phyloP scores from a whole-genome alignment of 2,888 invertebrate species.

The Thymelicus acteon region DNA sequence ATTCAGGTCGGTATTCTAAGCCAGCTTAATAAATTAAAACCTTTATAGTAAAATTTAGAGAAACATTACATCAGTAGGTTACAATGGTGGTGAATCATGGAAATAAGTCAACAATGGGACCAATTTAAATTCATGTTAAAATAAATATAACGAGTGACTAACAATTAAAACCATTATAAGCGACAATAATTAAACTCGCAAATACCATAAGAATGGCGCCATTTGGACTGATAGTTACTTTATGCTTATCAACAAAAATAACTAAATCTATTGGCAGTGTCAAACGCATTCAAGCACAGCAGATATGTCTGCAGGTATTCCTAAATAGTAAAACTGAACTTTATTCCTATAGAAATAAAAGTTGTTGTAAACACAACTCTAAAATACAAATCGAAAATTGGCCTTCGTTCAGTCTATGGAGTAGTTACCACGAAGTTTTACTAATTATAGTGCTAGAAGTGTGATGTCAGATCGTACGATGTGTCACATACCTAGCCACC shows the following conservation, averaged over 20 bases:
- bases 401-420: conserved; percentile 28
- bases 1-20: too few species aligned
- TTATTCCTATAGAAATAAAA: conserved; percentile 21
- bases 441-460: conserved; percentile 25
- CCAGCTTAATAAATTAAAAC: too few species aligned
- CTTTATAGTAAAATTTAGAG: too few species aligned
- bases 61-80: too few species aligned
- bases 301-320: not conserved
- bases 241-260: not conserved
- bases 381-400: conserved; percentile 32
- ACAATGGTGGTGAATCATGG: too few species aligned
- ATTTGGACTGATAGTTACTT: not conserved
- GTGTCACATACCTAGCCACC: conserved; percentile 7
- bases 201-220: not conserved
- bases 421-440: conserved; percentile 14
- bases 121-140: too few species aligned
- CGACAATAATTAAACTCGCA: too few species aligned
- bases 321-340: conserved; percentile 4
- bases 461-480: conserved; percentile 30
- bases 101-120: too few species aligned
- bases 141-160: too few species aligned
- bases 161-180: too few species aligned
- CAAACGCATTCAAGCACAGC: conserved; percentile 1
- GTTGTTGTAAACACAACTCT: conserved; percentile 21
- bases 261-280: conserved; percentile 14